Base-by-base conservation (phyloP, 2,113 vertebrate species). In the Climacteris rufus region DNA sequence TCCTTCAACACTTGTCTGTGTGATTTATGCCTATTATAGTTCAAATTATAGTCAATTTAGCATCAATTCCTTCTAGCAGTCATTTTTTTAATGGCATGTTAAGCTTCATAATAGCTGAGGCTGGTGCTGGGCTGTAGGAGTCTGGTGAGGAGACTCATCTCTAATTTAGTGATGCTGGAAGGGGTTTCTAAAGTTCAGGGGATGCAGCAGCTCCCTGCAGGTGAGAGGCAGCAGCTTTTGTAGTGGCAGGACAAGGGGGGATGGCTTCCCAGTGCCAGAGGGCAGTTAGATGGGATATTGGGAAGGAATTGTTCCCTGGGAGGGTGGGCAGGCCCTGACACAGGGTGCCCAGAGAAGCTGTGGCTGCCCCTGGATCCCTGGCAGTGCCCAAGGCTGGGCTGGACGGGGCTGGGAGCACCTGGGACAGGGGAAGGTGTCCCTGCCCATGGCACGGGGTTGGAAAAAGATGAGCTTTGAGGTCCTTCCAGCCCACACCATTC, bases 381-480 rank as follows among this genome's bases (percentile, higher is more conserved):
- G 61, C 1, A 75, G 45, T 83, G 61, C 1, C 39, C 77, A 10
- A 9, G 33, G 39, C 45, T 45, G 40, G 60, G 52, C 0, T 68
- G 69, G 37, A 57, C 5, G 2, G 57, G 75, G 35, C 4, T 78
- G 3, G 83, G 68, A 65, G 52, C 52, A 28, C 85, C 85, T 74
- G 86, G 77, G 33, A 2, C 24, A 9, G 69, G 25, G 39, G 53
- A 0, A 68, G 45, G n/a, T 39, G 69, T 68, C 69, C 39, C 60
- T 70, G 50, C 57, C 27, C 40, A 3, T 4, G 30, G 56, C 30
- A 27, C 30, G n/a, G 27, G 31, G 10, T 42, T 42, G 35, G 10
- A 5, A 60, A 42, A 27, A 7, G 68, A 0, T 11, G 37, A 4
- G 21, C 0, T 63, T 22, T 44, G 0, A 0, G 27, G 2, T 57